Percentiles rank a stretch among this genome's conserved stretches.
These are phyloP conservation scores for Canis aureus DNA, from an alignment of 2,113 vertebrate genomes.

Conservation along the genomic window DNA sequence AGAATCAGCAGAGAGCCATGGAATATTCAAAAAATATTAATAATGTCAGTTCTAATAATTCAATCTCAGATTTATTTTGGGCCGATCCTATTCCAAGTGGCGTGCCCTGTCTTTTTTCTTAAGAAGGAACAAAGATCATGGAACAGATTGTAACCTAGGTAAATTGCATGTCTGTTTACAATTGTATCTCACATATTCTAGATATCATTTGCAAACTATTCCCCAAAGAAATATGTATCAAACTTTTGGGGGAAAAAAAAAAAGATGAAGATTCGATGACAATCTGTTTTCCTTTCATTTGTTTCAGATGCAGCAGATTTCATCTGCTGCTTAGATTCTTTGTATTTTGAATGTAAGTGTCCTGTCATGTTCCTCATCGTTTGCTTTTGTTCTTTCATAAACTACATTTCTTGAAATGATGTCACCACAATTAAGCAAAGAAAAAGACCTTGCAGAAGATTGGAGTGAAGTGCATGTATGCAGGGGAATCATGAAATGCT, in stretches of 20 bases:
- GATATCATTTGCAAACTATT: slow-evolving; percentile 88
- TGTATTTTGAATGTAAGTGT: slow-evolving; percentile 71
- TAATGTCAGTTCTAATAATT: slow-evolving; percentile 84
- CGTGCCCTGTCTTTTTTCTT: slow-evolving; percentile 80
- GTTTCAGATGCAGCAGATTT: slow-evolving; percentile 85
- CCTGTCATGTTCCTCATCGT: slow-evolving; percentile 46
- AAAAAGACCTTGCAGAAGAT: not conserved
- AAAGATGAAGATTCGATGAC: slow-evolving; percentile 84
- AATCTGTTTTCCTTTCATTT: slow-evolving; percentile 87
- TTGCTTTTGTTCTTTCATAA: slow-evolving; percentile 80
- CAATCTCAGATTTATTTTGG: slow-evolving; percentile 82
- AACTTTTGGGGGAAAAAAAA: slow-evolving; percentile 85
- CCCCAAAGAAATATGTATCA: slow-evolving; percentile 87
- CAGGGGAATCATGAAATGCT: slow-evolving; percentile 44
- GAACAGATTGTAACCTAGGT: slow-evolving; percentile 87
- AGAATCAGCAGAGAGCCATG: slow-evolving; percentile 79
- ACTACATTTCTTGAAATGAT: slow-evolving; percentile 79
- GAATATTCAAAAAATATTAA: slow-evolving; percentile 80
- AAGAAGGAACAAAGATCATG: slow-evolving; percentile 86
- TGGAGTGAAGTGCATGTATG: slow-evolving; percentile 38
- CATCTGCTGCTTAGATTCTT: slow-evolving; percentile 74
- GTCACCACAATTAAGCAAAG: slow-evolving; percentile 74
- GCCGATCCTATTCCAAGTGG: slow-evolving; percentile 75
- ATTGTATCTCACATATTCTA: slow-evolving; percentile 85
- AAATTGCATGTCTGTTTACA: slow-evolving; percentile 87